A percentile compares a stretch with the other conserved stretches of the same genome.
These are phyloP conservation scores for Pyrgilauda ruficollis DNA, from an alignment of 2,113 vertebrate species.

Conservation along the genomic window DNA sequence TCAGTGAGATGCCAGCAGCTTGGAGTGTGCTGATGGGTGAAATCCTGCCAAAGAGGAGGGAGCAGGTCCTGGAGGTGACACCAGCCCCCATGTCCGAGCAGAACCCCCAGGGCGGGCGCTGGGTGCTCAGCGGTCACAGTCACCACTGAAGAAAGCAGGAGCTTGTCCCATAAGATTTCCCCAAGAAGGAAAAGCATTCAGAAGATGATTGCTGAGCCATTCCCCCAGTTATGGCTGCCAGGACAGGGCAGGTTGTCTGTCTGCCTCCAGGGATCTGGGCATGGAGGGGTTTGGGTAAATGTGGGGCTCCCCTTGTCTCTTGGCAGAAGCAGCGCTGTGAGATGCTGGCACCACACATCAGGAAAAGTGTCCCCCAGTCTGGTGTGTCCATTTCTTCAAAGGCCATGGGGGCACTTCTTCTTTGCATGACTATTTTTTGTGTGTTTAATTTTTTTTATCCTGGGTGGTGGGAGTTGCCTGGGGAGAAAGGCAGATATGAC, in stretches of 20 bases:
- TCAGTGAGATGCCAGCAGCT: neutral
- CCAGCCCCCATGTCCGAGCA: too few species aligned
- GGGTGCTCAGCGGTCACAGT: fast-evolving
- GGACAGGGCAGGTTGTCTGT: neutral
- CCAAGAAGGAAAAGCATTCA: neutral
- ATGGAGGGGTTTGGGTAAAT: fast-evolving
- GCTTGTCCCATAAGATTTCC: neutral
- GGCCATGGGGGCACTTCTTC: neutral
- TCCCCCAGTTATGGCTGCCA: neutral
- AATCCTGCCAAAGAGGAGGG: neutral
- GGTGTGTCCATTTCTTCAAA: neutral
- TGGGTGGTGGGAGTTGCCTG: neutral
- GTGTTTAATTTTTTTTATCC: neutral
- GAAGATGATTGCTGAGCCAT: neutral
- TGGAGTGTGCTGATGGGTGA: neutral
- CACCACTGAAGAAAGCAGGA: fast-evolving
- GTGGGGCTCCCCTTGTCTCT: neutral
- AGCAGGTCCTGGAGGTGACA: neutral
- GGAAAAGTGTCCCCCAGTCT: neutral
- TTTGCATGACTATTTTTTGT: neutral
- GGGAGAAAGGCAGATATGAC: neutral
- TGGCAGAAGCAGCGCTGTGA: neutral
- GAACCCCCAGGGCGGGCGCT: fast-evolving
- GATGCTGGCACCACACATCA: fast-evolving
- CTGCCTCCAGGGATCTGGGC: neutral